These are phyloP conservation scores for Ctena decussata DNA, from an alignment of 2,888 invertebrate species.

Conservation along the genomic window DNA sequence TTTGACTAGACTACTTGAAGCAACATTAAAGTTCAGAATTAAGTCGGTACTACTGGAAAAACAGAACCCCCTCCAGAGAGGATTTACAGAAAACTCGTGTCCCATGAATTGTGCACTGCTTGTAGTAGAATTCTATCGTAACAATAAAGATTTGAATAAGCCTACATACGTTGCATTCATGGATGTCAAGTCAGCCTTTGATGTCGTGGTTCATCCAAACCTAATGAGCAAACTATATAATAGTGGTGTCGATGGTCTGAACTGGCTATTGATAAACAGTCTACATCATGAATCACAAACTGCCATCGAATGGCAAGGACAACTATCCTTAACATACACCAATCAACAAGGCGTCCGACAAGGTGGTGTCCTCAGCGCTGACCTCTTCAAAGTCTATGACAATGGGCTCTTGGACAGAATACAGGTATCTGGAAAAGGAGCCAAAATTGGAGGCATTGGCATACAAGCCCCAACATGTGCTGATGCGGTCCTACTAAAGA, in stretches of 20 bases:
- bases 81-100: constrained; percentile 8
- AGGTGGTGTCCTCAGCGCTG: constrained; percentile 3
- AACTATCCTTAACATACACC: background rate
- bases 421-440: no score
- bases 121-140: background rate
- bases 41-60: background rate
- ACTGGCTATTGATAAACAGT: constrained; percentile 4
- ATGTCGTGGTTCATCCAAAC: background rate
- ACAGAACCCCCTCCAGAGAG: background rate
- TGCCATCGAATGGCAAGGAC: background rate
- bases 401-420: no score
- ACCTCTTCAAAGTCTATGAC: background rate
- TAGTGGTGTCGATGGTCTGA: background rate
- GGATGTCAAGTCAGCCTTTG: background rate
- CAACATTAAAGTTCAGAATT: background rate
- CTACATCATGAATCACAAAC: background rate
- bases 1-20: background rate
- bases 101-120: constrained; percentile 6
- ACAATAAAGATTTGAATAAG: background rate
- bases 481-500: no score
- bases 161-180: background rate
- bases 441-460: background rate
- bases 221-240: background rate
- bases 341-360: constrained; percentile 23
- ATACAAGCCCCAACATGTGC: constrained; percentile 4